A percentile compares a stretch with the other conserved stretches of the same genome.
phyloP scores from a whole-genome alignment of 2,888 invertebrate genomes.

The Pyrgus malvae region DNA sequence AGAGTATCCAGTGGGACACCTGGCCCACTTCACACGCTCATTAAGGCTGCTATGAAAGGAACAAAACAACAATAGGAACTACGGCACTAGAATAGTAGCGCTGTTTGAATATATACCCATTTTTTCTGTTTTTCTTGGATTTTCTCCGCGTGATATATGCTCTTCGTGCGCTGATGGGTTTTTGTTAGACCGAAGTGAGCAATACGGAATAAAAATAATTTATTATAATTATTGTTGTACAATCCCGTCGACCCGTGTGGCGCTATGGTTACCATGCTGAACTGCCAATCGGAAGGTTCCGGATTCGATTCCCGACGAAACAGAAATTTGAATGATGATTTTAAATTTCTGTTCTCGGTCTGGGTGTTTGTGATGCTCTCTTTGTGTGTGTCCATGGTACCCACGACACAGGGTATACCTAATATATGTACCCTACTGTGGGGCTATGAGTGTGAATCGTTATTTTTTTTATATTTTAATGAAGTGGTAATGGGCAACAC shows the following conservation, averaged over 20 bases:
- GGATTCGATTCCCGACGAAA: no score
- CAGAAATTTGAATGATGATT: not conserved
- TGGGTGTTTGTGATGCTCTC: no score
- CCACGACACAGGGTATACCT: no score
- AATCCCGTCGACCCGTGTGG: no score
- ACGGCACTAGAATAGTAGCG: conserved; percentile 32
- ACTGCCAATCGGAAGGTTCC: no score
- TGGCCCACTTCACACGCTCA: conserved; percentile 38
- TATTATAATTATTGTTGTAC: not conserved
- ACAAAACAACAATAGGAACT: conserved; percentile 35
- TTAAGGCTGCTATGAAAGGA: conserved; percentile 34
- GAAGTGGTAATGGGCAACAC: no score
- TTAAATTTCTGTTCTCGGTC: not conserved
- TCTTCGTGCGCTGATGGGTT: conserved; percentile 27
- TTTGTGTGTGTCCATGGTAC: no score
- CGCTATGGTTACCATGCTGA: no score
- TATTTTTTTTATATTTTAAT: no score
- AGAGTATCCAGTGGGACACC: conserved; percentile 31
- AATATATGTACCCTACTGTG: no score
- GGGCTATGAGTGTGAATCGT: no score
- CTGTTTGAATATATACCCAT: conserved; percentile 39
- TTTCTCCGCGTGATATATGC: conserved; percentile 31
- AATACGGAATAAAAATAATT: not conserved
- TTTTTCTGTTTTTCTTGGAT: conserved; percentile 39
- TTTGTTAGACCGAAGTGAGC: conserved; percentile 26